Base-by-base conservation (phyloP, 2,888 invertebrate genomes). In the Scaptomyza flava region DNA sequence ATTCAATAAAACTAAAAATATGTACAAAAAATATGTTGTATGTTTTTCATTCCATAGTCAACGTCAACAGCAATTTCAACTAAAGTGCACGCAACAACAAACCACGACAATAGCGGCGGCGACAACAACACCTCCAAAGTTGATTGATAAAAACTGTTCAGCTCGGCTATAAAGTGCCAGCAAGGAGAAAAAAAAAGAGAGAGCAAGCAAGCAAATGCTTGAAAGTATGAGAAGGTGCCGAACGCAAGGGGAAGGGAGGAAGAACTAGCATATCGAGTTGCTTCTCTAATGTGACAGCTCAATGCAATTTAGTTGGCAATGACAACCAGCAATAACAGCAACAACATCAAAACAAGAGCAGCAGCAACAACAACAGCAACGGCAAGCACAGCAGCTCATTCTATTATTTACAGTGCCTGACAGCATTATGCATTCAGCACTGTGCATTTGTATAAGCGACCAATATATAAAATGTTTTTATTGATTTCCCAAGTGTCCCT, bases 201-300 rank as follows among this genome's bases (percentile, higher is more conserved):
- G 36, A 50, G 47, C 63, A 56, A 48, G 58, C 62, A 58, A 72
- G 66, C 42, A 53, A 47, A 17, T 34, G 14, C 23, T 33, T 33
- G 9, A 20, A 48, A 51, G 9, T 14, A 27, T 17, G 38, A 6
- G 38, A 46, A 12, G 12, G 8, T 27, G 41, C n/a, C 20, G 11
- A 7, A 30, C 17, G 41, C 17, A 41, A 17, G 41, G 1, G 36
- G 27, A 31, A 11, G 33, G 2, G 43, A 17, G 58, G 14, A 23
- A 27, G 8, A 56, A 54, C 58, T 69, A 34, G 74, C 74, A 74
- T 84, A 84, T 84, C 85, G 77, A 89, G 82, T 84, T 84, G 87
- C 84, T 87, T 67, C 87, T 83, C 85, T 87, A 88, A 89, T 89
- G 89, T 89, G 85, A 89, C 85, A 85, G 89, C 87, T 87, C 85